Base-by-base conservation (phyloP, 2,888 invertebrate genomes). In the Calameuta idolon region DNA sequence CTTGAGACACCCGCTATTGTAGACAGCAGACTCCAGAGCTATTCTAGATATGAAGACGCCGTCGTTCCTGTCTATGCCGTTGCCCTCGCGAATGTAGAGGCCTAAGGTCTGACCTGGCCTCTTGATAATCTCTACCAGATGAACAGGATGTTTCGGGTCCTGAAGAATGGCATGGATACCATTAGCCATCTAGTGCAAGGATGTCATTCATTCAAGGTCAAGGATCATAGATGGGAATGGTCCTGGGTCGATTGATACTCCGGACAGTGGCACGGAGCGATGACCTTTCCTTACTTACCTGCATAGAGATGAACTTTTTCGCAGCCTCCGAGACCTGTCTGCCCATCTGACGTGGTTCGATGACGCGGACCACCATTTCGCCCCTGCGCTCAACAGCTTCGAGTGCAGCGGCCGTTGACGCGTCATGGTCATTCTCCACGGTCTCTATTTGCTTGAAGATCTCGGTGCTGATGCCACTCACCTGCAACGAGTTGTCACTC, bases 21-120 rank as follows among this genome's bases (percentile, higher is more conserved):
- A 98, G 73, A 99, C 98, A 68, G 98, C 98, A 75, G 98, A 98
- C 92, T 98, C 98, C 87, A 98, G 94, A 69, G 99, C 99, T 90
- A 98, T 97, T 87, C 97, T 93, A 12, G 99, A 99, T 92, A 99
- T 99, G 93, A 99, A 99, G 81, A 99, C 99, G 74, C 99, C 99
- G 88, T 98, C 98, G 74, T 95, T 95, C 81, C 98, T 94, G 88
- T 98, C 97, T 77, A 97, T 95, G n/a, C 99, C 99, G 89, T 99
- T 99, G n/a, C 99, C 99, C 94, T 99, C 99, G 69, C 99, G 94
- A 89, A 99, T 99, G 92, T 99, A 99, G 80, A 99, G 94, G 73
- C 99, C 99, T 82, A 99, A 93, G 35, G 99, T 99, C 92, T 99
- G 99, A 23, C 99, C 99, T 0, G 99, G 99, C 87, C 99, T 95